Evolutionary conservation across 2,797 vertebrate species (phyloP).

Genomic region (Paratrypauchen microcephalus): DNA sequence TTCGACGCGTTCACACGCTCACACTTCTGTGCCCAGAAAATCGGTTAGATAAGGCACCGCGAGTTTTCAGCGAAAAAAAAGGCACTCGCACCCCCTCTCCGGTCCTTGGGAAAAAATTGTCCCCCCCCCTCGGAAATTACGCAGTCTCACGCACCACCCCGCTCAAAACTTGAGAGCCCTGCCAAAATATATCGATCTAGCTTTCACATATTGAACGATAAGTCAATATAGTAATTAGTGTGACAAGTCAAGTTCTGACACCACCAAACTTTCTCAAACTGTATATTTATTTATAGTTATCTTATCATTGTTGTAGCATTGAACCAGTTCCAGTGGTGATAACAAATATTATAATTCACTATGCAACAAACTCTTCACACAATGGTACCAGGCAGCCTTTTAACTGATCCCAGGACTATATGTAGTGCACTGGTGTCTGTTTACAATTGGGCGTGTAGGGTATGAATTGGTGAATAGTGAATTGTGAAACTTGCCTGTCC

Average conservation of each 20-base stretch:
- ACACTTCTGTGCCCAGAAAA: no score
- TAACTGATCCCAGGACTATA: not conserved
- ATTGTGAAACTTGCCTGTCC: slow-evolving; percentile 11
- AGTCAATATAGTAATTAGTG: no score
- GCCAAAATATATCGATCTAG: no score
- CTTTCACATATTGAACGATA: no score
- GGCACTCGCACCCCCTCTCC: no score
- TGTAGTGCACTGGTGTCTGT: slow-evolving; percentile 3
- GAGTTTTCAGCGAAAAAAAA: no score
- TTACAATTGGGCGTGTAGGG: not conserved
- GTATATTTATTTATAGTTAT: not conserved
- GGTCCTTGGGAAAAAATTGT: no score
- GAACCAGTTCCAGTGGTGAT: not conserved
- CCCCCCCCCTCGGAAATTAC: no score
- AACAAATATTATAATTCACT: not conserved
- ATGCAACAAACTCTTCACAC: not conserved
- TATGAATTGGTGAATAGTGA: slow-evolving; percentile 14
- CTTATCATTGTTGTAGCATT: not conserved
- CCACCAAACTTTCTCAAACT: not conserved
- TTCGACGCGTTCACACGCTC: no score
- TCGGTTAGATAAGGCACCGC: no score
- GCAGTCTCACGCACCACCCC: no score
- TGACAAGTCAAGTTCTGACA: not conserved
- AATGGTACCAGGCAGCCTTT: not conserved
- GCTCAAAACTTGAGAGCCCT: no score